These are phyloP conservation scores for Craseonycteris thonglongyai DNA, from an alignment of 2,113 vertebrate species.

Conservation along the genomic window DNA sequence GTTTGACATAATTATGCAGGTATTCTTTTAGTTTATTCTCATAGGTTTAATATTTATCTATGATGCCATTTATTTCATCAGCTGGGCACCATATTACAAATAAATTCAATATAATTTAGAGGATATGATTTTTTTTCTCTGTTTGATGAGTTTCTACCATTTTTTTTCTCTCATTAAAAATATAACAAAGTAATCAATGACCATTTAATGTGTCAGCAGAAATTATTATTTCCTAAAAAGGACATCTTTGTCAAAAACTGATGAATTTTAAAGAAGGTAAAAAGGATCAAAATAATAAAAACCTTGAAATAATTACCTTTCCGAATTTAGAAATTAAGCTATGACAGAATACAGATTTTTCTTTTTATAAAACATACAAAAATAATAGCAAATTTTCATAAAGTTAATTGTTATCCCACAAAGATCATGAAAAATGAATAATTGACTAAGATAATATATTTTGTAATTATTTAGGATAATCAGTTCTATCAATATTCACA, in stretches of 20 bases:
- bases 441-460: not conserved
- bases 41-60: not conserved
- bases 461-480: not conserved
- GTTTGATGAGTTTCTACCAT: not conserved
- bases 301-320: not conserved
- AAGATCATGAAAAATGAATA: not conserved
- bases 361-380: not conserved
- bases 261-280: not conserved
- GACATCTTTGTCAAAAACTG: not conserved
- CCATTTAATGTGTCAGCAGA: not conserved
- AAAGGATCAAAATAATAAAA: not conserved
- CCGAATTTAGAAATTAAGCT: not conserved
- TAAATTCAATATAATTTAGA: not conserved
- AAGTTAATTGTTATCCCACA: not conserved
- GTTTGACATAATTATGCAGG: not conserved
- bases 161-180: not conserved
- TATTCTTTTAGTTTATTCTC: not conserved
- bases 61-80: not conserved
- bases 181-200: not conserved
- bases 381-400: not conserved
- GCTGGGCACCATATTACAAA: not conserved
- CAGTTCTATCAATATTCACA: not conserved
- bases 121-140: not conserved
- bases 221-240: not conserved
- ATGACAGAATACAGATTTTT: not conserved